Evolutionary conservation across 2,113 vertebrate species (phyloP), one percentile per base, ranked within the genome.

Genomic region (Prochilodus magdalenae): DNA sequence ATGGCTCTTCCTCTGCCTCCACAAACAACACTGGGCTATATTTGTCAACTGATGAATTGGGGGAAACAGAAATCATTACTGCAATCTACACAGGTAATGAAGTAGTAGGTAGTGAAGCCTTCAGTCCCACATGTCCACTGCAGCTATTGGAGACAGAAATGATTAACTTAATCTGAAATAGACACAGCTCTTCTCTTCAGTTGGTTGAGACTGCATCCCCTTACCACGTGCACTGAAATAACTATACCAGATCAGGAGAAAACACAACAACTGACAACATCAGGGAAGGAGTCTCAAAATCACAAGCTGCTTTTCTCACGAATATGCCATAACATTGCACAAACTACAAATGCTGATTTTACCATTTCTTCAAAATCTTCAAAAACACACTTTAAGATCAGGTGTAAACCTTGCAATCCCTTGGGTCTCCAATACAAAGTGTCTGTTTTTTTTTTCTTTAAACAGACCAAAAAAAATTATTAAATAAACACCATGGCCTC

Each of bases 11-110:
- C 15, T 66, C 60, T 77, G 40, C 2, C 0, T 83, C 14, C 10
- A 63, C 53, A 71, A 49, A 72, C 55, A 72, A 33, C 67, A 26
- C 1, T 60, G 59, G 7, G 30, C 15, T 30, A 1, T 18, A 47
- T 74, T 65, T 81, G 71, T 66, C 26, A 29, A 55, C 53, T 66
- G 47, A 14, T 73, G 29, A 40, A 73, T 11, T 16, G 26, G 65
- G n/a, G 47, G 33, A 47, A 63, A 11, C n/a, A 36, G 55, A 73
- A 18, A 73, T 73, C 3, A 24, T 15, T 29, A 53, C 53, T 29
- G 51, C 36, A 16, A 59, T 40, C 55, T 20, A 12, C 29, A 66
- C 16, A 5, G 15, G 29, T 33, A 69, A 40, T n/a, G 66, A 73
- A 27, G 40, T 6, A 63, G 72, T 49, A n/a, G n/a, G n/a, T n/a